Conservation (phyloP, 2,113 vertebrate genomes). For the Prunella fulvescens region DNA sequence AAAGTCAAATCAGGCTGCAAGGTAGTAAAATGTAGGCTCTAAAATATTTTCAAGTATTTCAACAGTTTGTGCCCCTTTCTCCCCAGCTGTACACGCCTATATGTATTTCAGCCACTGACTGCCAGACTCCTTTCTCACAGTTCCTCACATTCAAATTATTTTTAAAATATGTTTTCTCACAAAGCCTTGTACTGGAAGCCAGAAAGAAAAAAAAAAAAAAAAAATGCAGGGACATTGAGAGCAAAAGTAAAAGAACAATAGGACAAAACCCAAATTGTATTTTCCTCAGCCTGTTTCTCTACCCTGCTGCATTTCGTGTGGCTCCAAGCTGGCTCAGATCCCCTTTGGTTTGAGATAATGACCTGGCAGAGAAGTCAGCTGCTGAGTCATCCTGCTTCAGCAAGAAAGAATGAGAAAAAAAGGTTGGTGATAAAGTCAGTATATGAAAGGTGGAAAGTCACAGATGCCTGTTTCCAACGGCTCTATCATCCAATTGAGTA, state of each 20-base stretch:
- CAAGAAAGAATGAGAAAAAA: neutral
- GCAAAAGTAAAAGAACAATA: neutral
- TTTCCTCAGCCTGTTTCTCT: neutral
- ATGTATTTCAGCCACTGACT: neutral
- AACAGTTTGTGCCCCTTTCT: neutral
- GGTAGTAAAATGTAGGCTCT: neutral
- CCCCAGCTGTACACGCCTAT: neutral
- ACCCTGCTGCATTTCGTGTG: neutral
- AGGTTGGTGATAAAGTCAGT: neutral
- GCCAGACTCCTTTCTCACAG: neutral
- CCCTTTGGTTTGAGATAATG: neutral
- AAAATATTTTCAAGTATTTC: neutral
- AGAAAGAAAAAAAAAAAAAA: neutral
- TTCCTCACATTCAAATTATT: neutral
- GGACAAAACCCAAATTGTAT: neutral
- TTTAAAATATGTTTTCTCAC: neutral
- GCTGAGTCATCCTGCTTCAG: neutral
- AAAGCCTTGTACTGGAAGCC: neutral
- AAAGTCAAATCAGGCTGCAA: neutral
- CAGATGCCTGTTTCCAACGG: fast-evolving
- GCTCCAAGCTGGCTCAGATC: neutral
- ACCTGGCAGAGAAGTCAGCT: neutral
- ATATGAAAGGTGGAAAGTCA: neutral
- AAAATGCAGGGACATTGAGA: neutral
- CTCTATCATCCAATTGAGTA: neutral